Evolutionary conservation across 2,113 vertebrate species (phyloP).

Genomic region (Noctilio leporinus): DNA sequence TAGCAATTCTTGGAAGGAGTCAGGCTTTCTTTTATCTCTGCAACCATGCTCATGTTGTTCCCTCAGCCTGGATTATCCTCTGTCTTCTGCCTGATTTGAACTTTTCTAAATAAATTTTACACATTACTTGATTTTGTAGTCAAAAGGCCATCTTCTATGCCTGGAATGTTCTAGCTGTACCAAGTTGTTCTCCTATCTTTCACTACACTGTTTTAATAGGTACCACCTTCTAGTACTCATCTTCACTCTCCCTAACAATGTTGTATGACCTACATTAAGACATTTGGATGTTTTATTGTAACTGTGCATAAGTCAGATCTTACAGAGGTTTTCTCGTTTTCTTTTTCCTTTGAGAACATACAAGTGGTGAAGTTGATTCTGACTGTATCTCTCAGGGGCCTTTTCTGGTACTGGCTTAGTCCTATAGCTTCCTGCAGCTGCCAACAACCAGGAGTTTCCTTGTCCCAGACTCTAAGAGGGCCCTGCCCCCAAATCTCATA

Average conservation of each 20-base stretch:
- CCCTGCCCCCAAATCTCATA: rapidly evolving
- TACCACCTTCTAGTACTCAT: background rate
- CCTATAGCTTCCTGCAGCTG: background rate
- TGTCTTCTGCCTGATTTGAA: background rate
- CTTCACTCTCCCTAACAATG: background rate
- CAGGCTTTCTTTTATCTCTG: background rate
- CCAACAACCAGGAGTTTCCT: background rate
- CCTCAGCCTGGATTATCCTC: background rate
- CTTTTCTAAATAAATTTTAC: background rate
- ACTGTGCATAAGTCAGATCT: background rate
- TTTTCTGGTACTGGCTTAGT: background rate
- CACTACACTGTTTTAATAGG: background rate
- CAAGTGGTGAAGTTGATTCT: background rate
- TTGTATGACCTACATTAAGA: background rate
- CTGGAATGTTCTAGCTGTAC: too few species aligned
- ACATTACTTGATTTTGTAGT: background rate
- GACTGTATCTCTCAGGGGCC: background rate
- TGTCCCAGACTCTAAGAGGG: background rate
- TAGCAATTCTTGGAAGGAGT: background rate
- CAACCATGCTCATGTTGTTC: background rate
- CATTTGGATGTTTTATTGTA: background rate
- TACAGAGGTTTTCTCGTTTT: background rate
- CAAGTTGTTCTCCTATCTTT: background rate
- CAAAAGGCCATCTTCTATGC: background rate
- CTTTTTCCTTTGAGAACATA: background rate